Evolutionary conservation across 1,140 invertebrate genomes (phyloP).

Genomic region (Schlechtendalia chinensis): DNA sequence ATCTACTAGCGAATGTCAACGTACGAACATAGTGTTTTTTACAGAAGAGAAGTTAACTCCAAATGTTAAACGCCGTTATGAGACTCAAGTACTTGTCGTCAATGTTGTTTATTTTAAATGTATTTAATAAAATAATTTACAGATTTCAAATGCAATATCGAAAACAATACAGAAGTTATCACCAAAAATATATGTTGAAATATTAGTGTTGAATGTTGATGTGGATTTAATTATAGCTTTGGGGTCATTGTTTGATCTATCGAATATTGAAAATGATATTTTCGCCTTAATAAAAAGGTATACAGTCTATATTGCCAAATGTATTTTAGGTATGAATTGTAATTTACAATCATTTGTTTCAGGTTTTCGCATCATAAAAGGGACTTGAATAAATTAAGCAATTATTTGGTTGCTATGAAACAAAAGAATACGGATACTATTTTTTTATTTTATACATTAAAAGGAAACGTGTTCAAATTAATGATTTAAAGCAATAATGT

Average conservation of each 20-base stretch:
- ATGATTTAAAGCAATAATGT: slow-evolving; percentile 51
- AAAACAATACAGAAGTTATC: slow-evolving; percentile 57
- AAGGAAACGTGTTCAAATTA: slow-evolving; percentile 55
- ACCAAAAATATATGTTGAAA: slow-evolving; percentile 57
- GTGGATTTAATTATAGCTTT: slow-evolving; percentile 56
- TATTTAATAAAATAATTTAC: neutral
- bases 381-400: slow-evolving; percentile 55
- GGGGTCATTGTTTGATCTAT: slow-evolving; percentile 56
- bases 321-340: neutral
- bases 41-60: slow-evolving; percentile 51
- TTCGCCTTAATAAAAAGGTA: slow-evolving; percentile 57
- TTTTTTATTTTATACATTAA: slow-evolving; percentile 55
- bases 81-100: slow-evolving; percentile 51
- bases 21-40: slow-evolving; percentile 51
- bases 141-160: slow-evolving; percentile 54
- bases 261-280: slow-evolving; percentile 56
- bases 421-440: slow-evolving; percentile 54
- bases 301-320: neutral
- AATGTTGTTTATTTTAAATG: neutral
- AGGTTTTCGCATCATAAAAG: slow-evolving; percentile 56
- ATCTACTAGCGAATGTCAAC: slow-evolving; percentile 4
- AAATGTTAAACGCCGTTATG: slow-evolving; percentile 51
- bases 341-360: neutral
- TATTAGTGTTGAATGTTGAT: slow-evolving; percentile 58
- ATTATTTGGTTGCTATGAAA: slow-evolving; percentile 54